Base-by-base conservation (phyloP, 2,888 invertebrate genomes). In the Dinocampus coccinellae region DNA sequence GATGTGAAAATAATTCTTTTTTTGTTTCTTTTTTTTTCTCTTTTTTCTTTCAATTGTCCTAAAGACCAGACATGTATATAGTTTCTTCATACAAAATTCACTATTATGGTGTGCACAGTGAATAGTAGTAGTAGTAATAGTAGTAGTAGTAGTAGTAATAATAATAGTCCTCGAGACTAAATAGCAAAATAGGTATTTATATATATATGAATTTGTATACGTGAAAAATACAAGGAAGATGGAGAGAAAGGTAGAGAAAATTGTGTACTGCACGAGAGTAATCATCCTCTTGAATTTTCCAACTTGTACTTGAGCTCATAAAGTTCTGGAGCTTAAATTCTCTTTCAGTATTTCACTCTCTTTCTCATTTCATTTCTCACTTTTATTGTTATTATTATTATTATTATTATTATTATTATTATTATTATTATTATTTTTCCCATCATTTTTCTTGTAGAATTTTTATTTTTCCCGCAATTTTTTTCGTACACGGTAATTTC, bases 251-350 rank as follows among this genome's bases (percentile, higher is more conserved):
- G n/a, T 24, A 22, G 62, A 72, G 74, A 74, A 73, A 75, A 75
- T 36, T 20, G 47, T 24, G 34, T 13, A 53, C 34, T 36, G 65
- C 47, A 65, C 58, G 58, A 66, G 69, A 33, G 66, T 39, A 69
- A 69, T 64, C 63, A 69, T 33, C 69, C 24, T 53, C 34, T 67
- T 67, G 63, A 47, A 39, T 66, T 67, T 69, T 42, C 68, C 42
- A 63, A 34, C 68, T 65, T 53, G 60, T 33, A 42, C 64, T 36
- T 63, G 62, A 57, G 52, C 63, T 67, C 62, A 61, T 61, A 67
- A 52, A 57, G 55, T 69, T 69, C 67, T 71, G 61, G 64, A 69
- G 64, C 75, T 75, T 73, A 62, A 64, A 63, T 70, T 73, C 67
- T 34, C 42, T 61, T 33, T n/a, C 22, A 39, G 33, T 74, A 61